These are phyloP conservation scores for Napeogenes inachia DNA, from an alignment of 2,888 invertebrate genomes.

Conservation along the genomic window DNA sequence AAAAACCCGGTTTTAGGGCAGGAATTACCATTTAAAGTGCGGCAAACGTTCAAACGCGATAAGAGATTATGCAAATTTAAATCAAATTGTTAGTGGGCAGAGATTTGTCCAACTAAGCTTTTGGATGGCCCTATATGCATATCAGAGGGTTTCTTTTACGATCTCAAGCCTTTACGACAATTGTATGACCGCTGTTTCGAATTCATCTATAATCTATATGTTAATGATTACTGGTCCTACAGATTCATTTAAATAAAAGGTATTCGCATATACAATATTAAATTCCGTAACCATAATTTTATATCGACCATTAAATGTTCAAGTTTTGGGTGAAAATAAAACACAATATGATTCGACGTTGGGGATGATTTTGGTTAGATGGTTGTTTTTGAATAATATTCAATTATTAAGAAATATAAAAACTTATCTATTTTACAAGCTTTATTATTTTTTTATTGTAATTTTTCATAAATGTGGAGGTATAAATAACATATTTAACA, in stretches of 20 bases:
- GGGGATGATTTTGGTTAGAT: too few relatives aligned
- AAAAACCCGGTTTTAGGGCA: constrained; percentile 36
- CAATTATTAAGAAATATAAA: too few relatives aligned
- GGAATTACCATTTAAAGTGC: constrained; percentile 68
- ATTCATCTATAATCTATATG: background rate
- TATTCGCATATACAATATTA: too few relatives aligned
- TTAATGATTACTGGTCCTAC: background rate
- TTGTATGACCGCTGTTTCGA: background rate
- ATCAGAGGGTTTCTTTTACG: constrained; percentile 18
- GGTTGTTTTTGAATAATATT: too few relatives aligned
- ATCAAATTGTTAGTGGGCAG: constrained; percentile 60
- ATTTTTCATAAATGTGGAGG: too few relatives aligned
- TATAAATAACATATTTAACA: constrained; percentile 1
- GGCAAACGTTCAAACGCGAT: constrained; percentile 53
- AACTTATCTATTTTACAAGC: too few relatives aligned
- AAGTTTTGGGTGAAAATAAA: too few relatives aligned
- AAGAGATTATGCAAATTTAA: constrained; percentile 64
- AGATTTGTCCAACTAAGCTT: constrained; percentile 49
- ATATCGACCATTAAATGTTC: too few relatives aligned
- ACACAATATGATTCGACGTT: too few relatives aligned
- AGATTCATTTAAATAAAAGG: too few relatives aligned
- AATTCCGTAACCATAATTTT: too few relatives aligned
- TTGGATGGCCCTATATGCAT: constrained; percentile 14
- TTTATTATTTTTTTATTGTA: too few relatives aligned
- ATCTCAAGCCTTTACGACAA: background rate